These are phyloP conservation scores for Peromyscus eremicus DNA, from an alignment of 2,797 vertebrate genomes.

Conservation along the genomic window DNA sequence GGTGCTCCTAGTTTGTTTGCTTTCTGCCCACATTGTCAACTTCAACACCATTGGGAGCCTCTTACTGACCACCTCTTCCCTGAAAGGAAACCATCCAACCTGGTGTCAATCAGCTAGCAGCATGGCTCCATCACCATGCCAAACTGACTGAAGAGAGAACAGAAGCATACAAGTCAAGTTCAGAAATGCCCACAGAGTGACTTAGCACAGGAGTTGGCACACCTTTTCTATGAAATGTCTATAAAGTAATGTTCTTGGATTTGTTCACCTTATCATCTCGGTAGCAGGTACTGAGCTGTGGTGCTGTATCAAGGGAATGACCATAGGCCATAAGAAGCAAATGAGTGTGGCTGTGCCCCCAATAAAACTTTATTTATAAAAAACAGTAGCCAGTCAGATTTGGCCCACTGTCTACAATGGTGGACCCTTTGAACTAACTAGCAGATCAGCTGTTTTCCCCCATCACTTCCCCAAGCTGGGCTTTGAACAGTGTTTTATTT, in stretches of 20 bases:
- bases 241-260: neutral
- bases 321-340: fast-evolving
- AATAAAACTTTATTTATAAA: neutral
- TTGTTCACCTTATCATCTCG: neutral
- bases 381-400: neutral
- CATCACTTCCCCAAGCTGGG: neutral
- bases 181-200: neutral
- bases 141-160: slow-evolving; percentile 96
- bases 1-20: slow-evolving; percentile 91
- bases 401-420: no score
- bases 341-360: neutral
- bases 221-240: neutral
- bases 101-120: slow-evolving; percentile 96
- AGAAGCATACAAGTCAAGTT: slow-evolving; percentile 86
- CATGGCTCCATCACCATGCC: slow-evolving; percentile 97
- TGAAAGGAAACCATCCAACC: slow-evolving; percentile 96
- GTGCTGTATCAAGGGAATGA: neutral
- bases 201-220: neutral
- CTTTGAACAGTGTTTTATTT: neutral
- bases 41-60: slow-evolving; percentile 87
- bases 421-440: neutral
- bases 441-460: neutral
- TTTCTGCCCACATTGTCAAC: slow-evolving; percentile 90
- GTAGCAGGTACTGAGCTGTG: no score
- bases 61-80: slow-evolving; percentile 92